These are phyloP conservation scores for Cirrhinus mrigala DNA, from an alignment of 2,797 vertebrate species.

Conservation along the genomic window DNA sequence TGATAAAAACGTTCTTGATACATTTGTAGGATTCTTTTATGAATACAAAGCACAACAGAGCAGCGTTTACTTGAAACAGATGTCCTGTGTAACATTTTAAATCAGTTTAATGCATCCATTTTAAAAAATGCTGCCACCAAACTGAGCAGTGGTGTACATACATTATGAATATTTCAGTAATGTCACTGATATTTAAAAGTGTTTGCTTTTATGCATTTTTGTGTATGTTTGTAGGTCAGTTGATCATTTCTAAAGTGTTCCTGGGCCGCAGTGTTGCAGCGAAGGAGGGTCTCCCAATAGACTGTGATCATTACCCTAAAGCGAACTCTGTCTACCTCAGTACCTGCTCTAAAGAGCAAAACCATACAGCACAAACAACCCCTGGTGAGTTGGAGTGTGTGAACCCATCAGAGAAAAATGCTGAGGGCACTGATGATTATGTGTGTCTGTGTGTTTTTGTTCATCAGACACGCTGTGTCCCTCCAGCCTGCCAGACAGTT, in stretches of 20 bases:
- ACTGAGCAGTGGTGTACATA: background rate
- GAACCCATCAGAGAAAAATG: background rate
- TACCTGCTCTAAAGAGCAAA: conserved; percentile 56
- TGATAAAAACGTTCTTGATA: background rate
- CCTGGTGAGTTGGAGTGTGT: conserved; percentile 20
- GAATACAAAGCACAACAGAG: background rate
- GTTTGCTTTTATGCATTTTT: background rate
- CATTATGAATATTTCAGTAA: background rate
- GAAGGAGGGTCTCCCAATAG: conserved; percentile 67
- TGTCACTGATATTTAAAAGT: background rate
- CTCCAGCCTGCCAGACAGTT: conserved; percentile 62
- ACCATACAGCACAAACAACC: conserved; percentile 16
- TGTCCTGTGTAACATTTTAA: background rate
- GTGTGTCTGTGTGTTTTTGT: conserved; percentile 45
- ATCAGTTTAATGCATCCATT: background rate
- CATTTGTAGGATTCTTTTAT: background rate
- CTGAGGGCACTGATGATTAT: background rate
- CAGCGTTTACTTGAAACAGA: background rate
- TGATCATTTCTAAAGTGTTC: conserved; percentile 84
- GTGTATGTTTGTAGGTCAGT: conserved; percentile 73
- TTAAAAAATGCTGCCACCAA: background rate
- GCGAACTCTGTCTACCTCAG: conserved; percentile 81
- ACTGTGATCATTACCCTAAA: conserved; percentile 72
- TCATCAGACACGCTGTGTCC: conserved; percentile 48
- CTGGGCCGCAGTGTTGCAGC: conserved; percentile 78